These are phyloP conservation scores for mouse (Mus musculus) DNA, from an alignment of 2,113 vertebrate species.

Conservation along the genomic window DNA sequence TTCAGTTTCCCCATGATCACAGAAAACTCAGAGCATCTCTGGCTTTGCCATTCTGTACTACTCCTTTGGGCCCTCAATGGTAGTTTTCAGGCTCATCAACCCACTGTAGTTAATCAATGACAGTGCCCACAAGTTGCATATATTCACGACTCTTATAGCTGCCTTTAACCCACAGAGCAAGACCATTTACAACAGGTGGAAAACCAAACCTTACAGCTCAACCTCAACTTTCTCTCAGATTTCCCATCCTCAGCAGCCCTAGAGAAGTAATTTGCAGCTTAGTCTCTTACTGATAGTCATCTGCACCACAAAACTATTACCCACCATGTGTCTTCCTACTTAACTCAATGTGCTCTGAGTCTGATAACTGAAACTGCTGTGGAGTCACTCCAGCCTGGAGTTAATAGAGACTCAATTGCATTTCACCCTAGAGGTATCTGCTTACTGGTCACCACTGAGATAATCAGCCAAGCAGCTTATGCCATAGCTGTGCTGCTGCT, in stretches of 20 bases:
- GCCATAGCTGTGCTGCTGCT: not conserved
- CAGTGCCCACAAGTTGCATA: conserved; percentile 60
- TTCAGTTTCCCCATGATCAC: not conserved
- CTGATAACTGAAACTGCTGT: conserved; percentile 73
- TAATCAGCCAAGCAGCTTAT: not conserved
- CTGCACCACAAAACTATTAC: conserved; percentile 71
- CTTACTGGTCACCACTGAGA: conserved; percentile 70
- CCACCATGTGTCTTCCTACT: conserved; percentile 58
- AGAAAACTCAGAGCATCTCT: conserved; percentile 10
- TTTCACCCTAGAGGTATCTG: conserved; percentile 60
- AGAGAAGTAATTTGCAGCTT: conserved; percentile 80
- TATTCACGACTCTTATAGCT: conserved; percentile 70
- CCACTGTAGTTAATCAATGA: conserved; percentile 60
- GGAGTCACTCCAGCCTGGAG: not conserved
- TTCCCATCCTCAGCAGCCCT: conserved; percentile 58
- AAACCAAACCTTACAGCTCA: conserved; percentile 68
- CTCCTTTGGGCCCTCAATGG: not conserved
- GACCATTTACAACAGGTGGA: conserved; percentile 41
- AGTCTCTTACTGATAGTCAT: conserved; percentile 73
- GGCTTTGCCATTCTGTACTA: not conserved
- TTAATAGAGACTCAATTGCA: conserved; percentile 77
- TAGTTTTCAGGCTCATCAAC: conserved; percentile 17
- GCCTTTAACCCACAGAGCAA: conserved; percentile 62
- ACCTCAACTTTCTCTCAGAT: conserved; percentile 62
- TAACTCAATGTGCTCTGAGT: conserved; percentile 76